Base-by-base conservation (phyloP, 2,797 vertebrate genomes). In the Enteromius viviparus region DNA sequence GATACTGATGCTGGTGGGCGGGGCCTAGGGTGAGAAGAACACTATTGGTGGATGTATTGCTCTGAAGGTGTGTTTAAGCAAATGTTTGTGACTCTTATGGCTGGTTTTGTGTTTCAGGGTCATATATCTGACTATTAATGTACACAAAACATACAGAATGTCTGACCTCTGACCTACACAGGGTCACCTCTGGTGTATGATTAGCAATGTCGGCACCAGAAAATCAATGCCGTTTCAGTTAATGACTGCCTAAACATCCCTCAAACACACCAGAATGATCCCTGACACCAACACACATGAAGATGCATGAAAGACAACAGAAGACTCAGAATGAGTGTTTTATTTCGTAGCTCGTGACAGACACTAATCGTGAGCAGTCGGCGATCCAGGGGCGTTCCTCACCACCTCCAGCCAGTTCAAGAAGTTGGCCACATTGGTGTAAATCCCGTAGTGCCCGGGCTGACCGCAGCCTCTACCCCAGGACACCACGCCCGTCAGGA, bases 391-490 rank as follows among this genome's bases (percentile, higher is more conserved):
- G 0, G 6, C 40, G 47, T 76, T 89, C 34, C 89, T 87, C 29
- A 68, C 12, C 23, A 68, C n/a, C 55, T 92, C 85, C 29, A 96
- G 89, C 98, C 97, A 98, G 1, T 95, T 90, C 0, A 91, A 88
- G 47, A 96, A 97, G 84, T 87, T 93, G 64, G 94, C 94, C 74
- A 98, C 93, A 78, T 96, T 95, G 80, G 96, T 94, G 80, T 97
- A 98, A 86, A 98, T 93, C 0, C 95, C 94, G 0, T 97, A 95
- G 40, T 90, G 94, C 1, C 97, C 96, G 0, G 91, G 70, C 0
- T 90, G 87, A 0, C 92, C 87, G 40, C 97, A 99, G 45, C 97
- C 96, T 86, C 89, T 92, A 3, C 97, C 97, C 97, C 97, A 98
- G 81, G 94, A 96, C 47, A 96, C 96, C 72, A 98, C 87, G 0